Conservation (phyloP, 1,140 invertebrate species). For the Antheraea mylitta region DNA sequence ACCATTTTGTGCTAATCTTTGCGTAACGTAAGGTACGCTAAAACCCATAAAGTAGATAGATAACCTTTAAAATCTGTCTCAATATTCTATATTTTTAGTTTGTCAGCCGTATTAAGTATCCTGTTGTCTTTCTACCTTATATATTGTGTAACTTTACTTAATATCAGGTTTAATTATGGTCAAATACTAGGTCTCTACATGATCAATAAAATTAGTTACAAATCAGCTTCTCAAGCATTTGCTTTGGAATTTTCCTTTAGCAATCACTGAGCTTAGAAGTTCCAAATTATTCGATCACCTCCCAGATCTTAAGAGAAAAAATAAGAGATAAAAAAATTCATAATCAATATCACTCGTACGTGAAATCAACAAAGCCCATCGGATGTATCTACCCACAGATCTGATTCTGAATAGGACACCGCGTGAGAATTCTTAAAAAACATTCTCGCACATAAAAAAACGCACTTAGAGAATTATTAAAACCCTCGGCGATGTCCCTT, state of each 20-base stretch:
- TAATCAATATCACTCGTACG: slow-evolving; percentile 54
- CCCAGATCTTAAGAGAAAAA: neutral
- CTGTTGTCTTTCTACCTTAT: no score
- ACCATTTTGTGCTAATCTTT: no score
- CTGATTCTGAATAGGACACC: slow-evolving; percentile 51
- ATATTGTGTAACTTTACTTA: no score
- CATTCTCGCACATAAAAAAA: slow-evolving; percentile 68
- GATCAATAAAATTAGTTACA: no score
- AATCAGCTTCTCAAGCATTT: neutral
- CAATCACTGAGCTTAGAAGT: neutral
- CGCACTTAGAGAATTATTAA: slow-evolving; percentile 64
- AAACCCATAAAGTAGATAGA: no score
- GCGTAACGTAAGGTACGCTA: no score
- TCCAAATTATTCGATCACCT: neutral
- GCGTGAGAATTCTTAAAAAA: slow-evolving; percentile 77
- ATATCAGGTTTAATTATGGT: no score
- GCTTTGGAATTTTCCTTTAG: neutral
- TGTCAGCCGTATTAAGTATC: no score
- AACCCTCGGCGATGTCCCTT: slow-evolving; percentile 62
- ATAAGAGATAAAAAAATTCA: slow-evolving; percentile 6
- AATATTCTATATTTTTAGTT: no score
- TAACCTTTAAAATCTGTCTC: no score
- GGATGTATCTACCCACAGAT: slow-evolving; percentile 77
- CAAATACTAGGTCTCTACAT: no score
- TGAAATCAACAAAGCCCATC: slow-evolving; percentile 51